Base-by-base conservation (phyloP, 2,797 vertebrate species). In the Peromyscus attwateri region DNA sequence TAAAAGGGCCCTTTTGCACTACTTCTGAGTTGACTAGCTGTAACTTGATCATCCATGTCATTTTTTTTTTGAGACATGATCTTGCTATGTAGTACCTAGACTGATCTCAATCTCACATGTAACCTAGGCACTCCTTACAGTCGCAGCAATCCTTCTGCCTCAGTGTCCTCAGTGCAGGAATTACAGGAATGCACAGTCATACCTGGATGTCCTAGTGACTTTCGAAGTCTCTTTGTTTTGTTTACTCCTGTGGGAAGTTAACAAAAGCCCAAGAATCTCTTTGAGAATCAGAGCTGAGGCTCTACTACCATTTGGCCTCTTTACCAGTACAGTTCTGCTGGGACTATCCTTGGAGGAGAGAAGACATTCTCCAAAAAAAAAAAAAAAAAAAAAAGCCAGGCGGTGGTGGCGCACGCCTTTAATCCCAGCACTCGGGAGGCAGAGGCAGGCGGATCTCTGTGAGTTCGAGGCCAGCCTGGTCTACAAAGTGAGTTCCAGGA, bases 241-340 rank as follows among this genome's bases (percentile, higher is more conserved):
- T 64, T 83, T 60, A 31, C 14, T 64, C 57, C 57, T 83, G 70
- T 62, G 96, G 87, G 46, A 31, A 77, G 91, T 96, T 89, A 96
- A 92, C 87, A 98, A 96, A 98, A 95, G 82, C 79, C 57, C 93
- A 92, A 80, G 90, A 92, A 98, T 95, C 70, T 96, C 94, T 0
- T 0, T 25, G 80, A 98, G 94, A 96, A 98, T 93, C 92, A 96
- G 94, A 98, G 96, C 87, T 17, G 3, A 89, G 46, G 88, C 77
- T 16, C 34, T 52, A 66, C 68, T 94, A 93, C 98, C 96, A 9
- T 5, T 93, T 96, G 95, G 95, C 83, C 97, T 98, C 89, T 97
- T 98, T 97, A 98, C 97, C 98, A 98, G 96, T 97, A 97, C 60
- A 97, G 96, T 98, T 97, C 97, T 93, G 64, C 34, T 70, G 31